Evolutionary conservation across 2,888 invertebrate species (phyloP).

Genomic region (Limnephilus auricula): DNA sequence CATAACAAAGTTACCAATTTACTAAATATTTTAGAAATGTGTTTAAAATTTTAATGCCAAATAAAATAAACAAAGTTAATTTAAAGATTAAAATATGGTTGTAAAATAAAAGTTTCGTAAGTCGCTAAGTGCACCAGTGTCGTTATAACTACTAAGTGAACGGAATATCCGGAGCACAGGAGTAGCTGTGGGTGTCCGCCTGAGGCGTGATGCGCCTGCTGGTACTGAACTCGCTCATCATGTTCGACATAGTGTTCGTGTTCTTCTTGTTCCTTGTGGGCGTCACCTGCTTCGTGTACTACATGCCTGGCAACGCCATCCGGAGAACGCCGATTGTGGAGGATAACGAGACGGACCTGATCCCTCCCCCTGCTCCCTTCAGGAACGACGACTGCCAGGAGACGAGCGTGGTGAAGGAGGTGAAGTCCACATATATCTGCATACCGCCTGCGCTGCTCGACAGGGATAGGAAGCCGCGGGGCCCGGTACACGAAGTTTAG

Average conservation of each 20-base stretch:
- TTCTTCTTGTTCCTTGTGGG: conserved; percentile 91
- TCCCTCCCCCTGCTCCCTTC: conserved; percentile 77
- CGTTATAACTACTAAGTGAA: not conserved
- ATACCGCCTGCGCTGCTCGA: conserved; percentile 73
- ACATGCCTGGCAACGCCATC: conserved; percentile 81
- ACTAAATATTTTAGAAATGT: not conserved
- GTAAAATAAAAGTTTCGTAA: not conserved
- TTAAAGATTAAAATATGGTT: not conserved
- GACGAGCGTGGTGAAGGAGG: conserved; percentile 67
- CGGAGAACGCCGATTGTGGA: conserved; percentile 69
- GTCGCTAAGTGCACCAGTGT: not conserved
- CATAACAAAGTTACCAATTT: not conserved
- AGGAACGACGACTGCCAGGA: conserved; percentile 69
- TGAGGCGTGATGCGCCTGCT: conserved; percentile 86
- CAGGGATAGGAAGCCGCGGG: conserved; percentile 73
- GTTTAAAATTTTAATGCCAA: not conserved
- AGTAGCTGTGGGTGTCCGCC: conserved; percentile 52
- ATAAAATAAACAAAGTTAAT: not conserved
- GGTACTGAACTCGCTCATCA: conserved; percentile 91
- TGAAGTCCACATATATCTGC: conserved; percentile 76
- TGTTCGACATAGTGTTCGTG: conserved; percentile 93
- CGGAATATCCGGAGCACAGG: conserved; percentile 52
- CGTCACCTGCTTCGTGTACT: conserved; percentile 89
- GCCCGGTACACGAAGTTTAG: conserved; percentile 71
- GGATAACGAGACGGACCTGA: conserved; percentile 74